A percentile compares a stretch with the other conserved stretches of the same genome.
Conservation (phyloP, 2,797 vertebrate genomes). For the Molothrus ater region DNA sequence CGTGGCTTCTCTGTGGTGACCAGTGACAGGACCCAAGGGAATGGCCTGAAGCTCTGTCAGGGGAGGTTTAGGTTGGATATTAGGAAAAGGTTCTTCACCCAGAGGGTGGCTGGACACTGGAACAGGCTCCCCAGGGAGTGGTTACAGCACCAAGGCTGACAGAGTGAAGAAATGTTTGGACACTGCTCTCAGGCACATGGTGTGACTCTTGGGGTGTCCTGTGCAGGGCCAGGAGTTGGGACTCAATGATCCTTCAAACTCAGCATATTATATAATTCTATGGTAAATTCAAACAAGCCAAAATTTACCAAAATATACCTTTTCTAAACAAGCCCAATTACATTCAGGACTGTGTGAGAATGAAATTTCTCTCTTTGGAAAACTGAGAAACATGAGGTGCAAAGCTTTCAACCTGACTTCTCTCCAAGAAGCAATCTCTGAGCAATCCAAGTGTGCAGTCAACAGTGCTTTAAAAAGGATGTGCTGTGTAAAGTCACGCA, state of each 20-base stretch:
- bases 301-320: background rate
- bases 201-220: background rate
- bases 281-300: background rate
- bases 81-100: fast-evolving
- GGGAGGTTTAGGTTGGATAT: background rate
- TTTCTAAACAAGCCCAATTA: background rate
- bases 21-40: fast-evolving
- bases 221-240: fast-evolving
- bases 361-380: fast-evolving
- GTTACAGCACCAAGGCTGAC: fast-evolving
- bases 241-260: background rate
- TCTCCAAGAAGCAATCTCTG: background rate
- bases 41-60: background rate
- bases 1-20: background rate
- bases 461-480: background rate
- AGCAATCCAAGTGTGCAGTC: background rate
- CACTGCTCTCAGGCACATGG: fast-evolving
- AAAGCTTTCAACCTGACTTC: background rate
- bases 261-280: background rate
- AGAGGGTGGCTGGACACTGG: fast-evolving
- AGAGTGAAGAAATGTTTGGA: background rate
- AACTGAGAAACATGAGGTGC: background rate
- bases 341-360: background rate
- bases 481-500: background rate
- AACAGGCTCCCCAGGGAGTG: fast-evolving